phyloP scores from a whole-genome alignment of 2,888 invertebrate genomes.

The Prionchulus punctatus region DNA sequence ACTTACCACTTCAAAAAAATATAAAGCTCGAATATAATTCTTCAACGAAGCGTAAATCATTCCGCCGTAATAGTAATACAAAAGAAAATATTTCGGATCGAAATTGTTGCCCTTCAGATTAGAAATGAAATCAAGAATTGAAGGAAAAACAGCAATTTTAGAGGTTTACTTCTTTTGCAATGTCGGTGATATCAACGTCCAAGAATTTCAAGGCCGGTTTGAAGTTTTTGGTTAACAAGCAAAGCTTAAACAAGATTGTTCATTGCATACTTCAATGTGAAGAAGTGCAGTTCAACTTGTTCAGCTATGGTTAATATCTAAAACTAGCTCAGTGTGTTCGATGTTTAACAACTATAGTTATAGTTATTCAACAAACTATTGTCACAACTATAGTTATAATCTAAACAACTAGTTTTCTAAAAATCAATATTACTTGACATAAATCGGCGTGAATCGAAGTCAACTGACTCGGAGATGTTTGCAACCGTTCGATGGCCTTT shows the following conservation, averaged over 20 bases:
- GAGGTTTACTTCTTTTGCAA: conserved; percentile 56
- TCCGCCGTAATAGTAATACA: conserved; percentile 91
- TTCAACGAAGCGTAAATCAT: conserved; percentile 89
- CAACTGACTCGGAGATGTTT: conserved; percentile 66
- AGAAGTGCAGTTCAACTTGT: too few relatives aligned
- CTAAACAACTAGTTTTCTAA: too few relatives aligned
- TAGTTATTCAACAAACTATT: conserved; percentile 2
- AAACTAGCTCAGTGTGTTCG: neutral
- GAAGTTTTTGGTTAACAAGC: conserved; percentile 73
- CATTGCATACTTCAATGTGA: too few relatives aligned
- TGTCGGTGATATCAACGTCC: conserved; percentile 75
- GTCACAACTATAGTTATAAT: conserved; percentile 1
- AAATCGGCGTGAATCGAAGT: conserved; percentile 86
- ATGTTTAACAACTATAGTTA: neutral
- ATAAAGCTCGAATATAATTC: conserved; percentile 75
- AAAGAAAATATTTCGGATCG: conserved; percentile 71
- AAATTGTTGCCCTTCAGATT: conserved; percentile 53
- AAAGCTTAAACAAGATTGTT: conserved; percentile 44
- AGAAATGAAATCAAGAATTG: conserved; percentile 2
- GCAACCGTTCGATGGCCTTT: conserved; percentile 70
- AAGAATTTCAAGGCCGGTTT: conserved; percentile 74
- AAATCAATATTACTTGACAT: conserved; percentile 47
- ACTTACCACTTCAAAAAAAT: conserved; percentile 72
- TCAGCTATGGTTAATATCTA: too few relatives aligned
- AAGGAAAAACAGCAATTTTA: conserved; percentile 3